Conservation (phyloP, 2,888 invertebrate species). For the Oscheius sp. region DNA sequence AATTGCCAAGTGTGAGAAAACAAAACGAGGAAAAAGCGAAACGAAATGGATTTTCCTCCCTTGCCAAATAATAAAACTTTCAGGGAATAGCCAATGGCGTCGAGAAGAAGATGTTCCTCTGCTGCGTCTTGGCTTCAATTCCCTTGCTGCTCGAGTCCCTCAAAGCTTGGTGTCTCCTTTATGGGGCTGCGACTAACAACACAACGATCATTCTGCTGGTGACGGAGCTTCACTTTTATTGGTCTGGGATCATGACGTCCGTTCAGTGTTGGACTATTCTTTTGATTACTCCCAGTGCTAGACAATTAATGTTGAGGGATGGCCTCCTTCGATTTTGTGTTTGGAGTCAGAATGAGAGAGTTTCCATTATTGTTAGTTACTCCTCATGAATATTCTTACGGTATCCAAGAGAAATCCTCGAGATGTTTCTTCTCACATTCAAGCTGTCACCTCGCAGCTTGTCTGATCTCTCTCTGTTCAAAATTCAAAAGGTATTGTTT, state of each 20-base stretch:
- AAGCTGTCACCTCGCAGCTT: no score
- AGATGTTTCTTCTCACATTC: no score
- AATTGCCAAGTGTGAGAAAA: no score
- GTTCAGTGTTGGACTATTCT: background rate
- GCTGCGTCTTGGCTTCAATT: background rate
- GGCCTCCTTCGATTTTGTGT: background rate
- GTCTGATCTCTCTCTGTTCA: no score
- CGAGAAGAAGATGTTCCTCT: background rate
- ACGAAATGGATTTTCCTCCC: no score
- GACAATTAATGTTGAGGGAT: background rate
- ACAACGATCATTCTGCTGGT: background rate
- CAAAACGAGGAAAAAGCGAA: no score
- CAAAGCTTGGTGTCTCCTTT: constrained; percentile 1
- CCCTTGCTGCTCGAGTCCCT: background rate
- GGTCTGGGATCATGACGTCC: background rate
- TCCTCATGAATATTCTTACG: background rate
- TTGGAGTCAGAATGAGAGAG: no score
- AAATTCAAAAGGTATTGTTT: no score
- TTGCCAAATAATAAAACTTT: background rate
- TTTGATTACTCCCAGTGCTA: background rate
- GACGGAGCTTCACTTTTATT: background rate
- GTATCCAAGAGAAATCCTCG: no score
- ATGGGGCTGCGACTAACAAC: background rate
- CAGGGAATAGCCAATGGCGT: background rate
- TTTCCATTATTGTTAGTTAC: background rate